A percentile compares a stretch with the other conserved stretches of the same genome.
Conservation (phyloP, 2,113 vertebrate species). For the Ascaphus truei region DNA sequence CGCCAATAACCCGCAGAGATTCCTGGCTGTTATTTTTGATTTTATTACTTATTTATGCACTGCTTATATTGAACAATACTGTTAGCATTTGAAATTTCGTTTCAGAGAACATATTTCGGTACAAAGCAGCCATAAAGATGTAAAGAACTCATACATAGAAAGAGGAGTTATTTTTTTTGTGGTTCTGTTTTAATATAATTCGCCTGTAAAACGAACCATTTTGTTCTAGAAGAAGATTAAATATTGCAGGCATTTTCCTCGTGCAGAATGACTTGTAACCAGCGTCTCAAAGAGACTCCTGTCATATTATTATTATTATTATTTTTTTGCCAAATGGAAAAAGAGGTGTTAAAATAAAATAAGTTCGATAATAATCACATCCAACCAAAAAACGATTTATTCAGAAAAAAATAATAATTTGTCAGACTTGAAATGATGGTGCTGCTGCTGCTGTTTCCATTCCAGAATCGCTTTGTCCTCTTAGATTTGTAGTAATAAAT, state of each 20-base stretch:
- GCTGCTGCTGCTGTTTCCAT: neutral
- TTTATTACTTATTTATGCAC: constrained; percentile 34
- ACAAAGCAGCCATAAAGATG: constrained; percentile 24
- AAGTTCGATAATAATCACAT: constrained; percentile 6
- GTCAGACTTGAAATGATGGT: neutral
- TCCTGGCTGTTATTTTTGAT: constrained; percentile 30
- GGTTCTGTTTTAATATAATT: neutral
- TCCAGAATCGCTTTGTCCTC: neutral
- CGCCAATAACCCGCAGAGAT: constrained; percentile 26
- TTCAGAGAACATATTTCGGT: constrained; percentile 28
- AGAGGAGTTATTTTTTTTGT: neutral
- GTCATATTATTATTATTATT: neutral
- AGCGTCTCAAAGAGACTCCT: neutral
- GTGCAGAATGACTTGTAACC: neutral
- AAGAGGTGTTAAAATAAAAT: neutral
- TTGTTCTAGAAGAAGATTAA: neutral
- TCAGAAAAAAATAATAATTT: neutral
- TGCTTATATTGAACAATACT: constrained; percentile 32
- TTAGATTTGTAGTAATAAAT: neutral
- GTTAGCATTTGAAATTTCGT: constrained; percentile 33
- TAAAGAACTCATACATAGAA: neutral
- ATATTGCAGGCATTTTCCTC: neutral
- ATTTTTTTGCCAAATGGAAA: neutral
- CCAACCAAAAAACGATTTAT: neutral
- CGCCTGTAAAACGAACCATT: constrained; percentile 7